Evolutionary conservation across 1,140 invertebrate species (phyloP).

Genomic region (Camponotus pennsylvanicus): DNA sequence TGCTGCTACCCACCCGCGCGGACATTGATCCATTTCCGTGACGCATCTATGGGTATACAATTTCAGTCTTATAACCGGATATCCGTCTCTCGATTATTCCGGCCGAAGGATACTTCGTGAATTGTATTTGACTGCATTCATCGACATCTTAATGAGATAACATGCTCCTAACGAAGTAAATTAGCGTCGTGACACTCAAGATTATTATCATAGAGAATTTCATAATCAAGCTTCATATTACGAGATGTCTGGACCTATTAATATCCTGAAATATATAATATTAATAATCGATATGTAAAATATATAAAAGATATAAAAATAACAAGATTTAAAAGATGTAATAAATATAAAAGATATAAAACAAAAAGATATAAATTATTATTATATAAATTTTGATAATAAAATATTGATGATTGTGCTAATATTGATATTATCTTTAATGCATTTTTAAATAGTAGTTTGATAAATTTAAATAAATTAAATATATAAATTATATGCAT

Average conservation of each 20-base stretch:
- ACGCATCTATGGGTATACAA: conserved; percentile 45
- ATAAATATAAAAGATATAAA: neutral
- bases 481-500: neutral
- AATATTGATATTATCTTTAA: neutral
- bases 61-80: conserved; percentile 50
- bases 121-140: conserved; percentile 20
- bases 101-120: neutral
- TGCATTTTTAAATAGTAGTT: neutral
- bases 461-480: conserved; percentile 8
- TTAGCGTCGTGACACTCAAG: neutral
- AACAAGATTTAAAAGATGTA: too few relatives aligned
- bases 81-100: conserved; percentile 43
- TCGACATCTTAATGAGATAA: neutral
- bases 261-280: neutral
- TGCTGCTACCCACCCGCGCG: conserved; percentile 38
- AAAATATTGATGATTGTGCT: neutral
- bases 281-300: neutral
- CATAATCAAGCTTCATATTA: neutral
- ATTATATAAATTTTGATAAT: too few relatives aligned
- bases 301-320: neutral
- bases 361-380: neutral
- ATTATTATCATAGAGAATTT: neutral
- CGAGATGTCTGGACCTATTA: neutral
- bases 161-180: neutral
- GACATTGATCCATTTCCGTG: conserved; percentile 50